A percentile compares a stretch with the other conserved stretches of the same genome.
phyloP scores from a whole-genome alignment of 2,797 vertebrate genomes.

The Pteronotus mesoamericanus region DNA sequence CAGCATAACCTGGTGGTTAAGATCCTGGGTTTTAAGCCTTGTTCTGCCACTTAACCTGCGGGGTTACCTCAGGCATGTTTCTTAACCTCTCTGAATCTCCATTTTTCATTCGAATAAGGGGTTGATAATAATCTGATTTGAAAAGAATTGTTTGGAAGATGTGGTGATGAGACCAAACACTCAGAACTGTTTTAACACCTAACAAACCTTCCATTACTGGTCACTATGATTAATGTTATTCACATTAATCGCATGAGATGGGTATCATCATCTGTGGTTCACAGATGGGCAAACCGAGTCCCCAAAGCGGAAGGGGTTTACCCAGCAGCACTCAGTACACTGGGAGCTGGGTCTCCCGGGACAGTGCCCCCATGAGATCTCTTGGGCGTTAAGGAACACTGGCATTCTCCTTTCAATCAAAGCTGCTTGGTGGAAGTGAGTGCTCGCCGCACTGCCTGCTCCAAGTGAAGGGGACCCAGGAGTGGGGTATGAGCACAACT shows the following conservation, averaged over 20 bases:
- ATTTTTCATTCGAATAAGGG: neutral
- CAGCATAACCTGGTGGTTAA: neutral
- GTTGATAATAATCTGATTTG: neutral
- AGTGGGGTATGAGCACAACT: neutral
- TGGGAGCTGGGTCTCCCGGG: neutral
- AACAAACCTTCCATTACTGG: neutral
- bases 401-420: neutral
- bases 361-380: neutral
- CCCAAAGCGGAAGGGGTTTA: neutral
- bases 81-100: neutral
- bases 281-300: neutral
- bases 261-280: neutral
- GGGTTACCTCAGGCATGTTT: neutral
- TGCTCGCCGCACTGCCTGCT: neutral
- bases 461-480: neutral
- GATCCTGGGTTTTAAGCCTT: neutral
- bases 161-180: neutral
- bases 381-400: neutral
- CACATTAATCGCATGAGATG: neutral
- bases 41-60: neutral
- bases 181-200: neutral
- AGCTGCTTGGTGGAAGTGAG: fast-evolving
- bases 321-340: neutral
- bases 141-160: neutral
- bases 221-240: neutral